Evolutionary conservation across 37 sponge, comb jelly and placozoan species (phyloP).

Genomic region (Geodia barretti): DNA sequence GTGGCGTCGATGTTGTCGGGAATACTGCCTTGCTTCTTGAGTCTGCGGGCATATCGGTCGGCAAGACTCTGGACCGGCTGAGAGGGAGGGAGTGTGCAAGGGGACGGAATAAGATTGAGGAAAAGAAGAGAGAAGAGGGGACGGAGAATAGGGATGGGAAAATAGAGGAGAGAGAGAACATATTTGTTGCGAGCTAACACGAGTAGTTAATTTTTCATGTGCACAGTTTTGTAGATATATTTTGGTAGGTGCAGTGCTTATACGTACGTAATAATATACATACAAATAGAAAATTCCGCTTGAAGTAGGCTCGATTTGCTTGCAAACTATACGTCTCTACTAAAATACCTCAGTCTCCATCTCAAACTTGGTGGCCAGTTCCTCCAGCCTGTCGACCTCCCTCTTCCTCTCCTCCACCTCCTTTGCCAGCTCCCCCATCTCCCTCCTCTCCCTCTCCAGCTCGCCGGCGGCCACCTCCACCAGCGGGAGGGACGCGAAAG

Average conservation of each 20-base stretch:
- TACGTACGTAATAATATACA: not conserved
- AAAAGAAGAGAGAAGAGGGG: too few species aligned
- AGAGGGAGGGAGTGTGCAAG: not conserved
- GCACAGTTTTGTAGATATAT: not conserved
- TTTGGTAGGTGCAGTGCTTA: not conserved
- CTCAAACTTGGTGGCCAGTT: conserved; percentile 32
- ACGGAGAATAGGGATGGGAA: too few species aligned
- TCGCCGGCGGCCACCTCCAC: conserved; percentile 51
- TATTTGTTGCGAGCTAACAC: not conserved
- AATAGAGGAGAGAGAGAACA: not conserved
- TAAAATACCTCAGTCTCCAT: conserved; percentile 51
- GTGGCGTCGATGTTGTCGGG: too few species aligned
- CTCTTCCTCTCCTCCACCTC: conserved; percentile 2
- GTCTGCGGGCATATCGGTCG: conserved; percentile 47
- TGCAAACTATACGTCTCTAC: not conserved
- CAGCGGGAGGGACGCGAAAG: conserved; percentile 43
- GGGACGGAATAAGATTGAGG: too few species aligned
- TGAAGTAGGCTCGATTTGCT: not conserved
- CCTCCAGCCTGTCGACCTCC: conserved; percentile 23
- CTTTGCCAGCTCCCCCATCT: conserved; percentile 8
- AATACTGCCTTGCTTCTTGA: not conserved
- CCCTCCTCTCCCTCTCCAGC: conserved; percentile 25
- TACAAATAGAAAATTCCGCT: not conserved
- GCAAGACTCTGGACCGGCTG: conserved; percentile 59
- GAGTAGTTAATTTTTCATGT: not conserved